These are phyloP conservation scores for Columba guinea DNA, from an alignment of 2,797 vertebrate species.

Conservation along the genomic window DNA sequence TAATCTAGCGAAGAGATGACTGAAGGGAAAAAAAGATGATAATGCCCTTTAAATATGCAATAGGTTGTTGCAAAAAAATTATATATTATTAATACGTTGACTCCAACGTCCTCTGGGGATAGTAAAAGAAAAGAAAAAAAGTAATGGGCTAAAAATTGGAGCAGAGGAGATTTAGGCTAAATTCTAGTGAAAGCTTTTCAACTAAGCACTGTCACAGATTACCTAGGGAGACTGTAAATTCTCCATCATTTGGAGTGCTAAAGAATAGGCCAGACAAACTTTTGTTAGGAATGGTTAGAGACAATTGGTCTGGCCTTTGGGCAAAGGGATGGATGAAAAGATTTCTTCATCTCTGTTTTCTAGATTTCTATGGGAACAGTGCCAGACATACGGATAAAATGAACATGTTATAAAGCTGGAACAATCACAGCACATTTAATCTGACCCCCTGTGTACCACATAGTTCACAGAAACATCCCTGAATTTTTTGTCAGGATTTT, in stretches of 20 bases:
- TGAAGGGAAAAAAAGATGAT: neutral
- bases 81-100: neutral
- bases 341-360: neutral
- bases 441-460: neutral
- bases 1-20: neutral
- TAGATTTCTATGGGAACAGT: neutral
- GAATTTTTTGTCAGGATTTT: neutral
- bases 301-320: neutral
- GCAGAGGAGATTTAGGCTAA: neutral
- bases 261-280: neutral
- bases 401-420: neutral
- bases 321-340: neutral
- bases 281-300: neutral
- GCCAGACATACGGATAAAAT: neutral
- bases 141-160: neutral
- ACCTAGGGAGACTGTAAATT: neutral
- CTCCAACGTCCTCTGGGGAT: neutral
- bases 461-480: neutral
- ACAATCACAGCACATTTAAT: neutral
- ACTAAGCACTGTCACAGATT: neutral
- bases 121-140: neutral
- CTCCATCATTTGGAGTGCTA: neutral
- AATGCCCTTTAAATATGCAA: neutral
- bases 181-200: slow-evolving; percentile 17
- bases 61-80: neutral